Percentiles rank a stretch among this genome's conserved stretches.
Conservation (phyloP, 2,888 invertebrate species). For the Sacculina carcini region DNA sequence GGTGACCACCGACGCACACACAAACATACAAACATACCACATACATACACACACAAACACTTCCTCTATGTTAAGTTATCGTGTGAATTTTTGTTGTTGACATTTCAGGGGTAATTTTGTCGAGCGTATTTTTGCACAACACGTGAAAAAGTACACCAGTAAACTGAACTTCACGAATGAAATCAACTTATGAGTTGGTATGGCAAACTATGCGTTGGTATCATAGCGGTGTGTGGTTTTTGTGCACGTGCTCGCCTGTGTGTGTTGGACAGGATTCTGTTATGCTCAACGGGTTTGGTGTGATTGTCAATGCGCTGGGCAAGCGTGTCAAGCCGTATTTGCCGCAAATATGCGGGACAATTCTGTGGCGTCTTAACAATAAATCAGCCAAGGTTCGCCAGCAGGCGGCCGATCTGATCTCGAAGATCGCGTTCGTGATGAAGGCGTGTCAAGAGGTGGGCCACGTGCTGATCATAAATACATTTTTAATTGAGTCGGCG, state of each 20-base stretch:
- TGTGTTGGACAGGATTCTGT: conserved; percentile 89
- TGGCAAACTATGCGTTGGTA: neutral
- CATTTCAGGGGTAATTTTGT: too few relatives aligned
- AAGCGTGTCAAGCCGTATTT: conserved; percentile 94
- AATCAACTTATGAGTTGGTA: neutral
- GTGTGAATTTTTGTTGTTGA: too few relatives aligned
- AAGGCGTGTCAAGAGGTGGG: conserved; percentile 93
- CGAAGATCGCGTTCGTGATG: conserved; percentile 95
- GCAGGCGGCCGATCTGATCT: conserved; percentile 96
- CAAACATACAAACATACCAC: neutral
- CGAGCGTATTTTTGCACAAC: too few relatives aligned
- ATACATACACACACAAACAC: neutral
- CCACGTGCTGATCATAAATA: too few relatives aligned
- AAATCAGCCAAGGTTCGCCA: conserved; percentile 97
- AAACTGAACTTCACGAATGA: too few relatives aligned
- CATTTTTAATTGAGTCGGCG: too few relatives aligned
- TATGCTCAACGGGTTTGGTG: conserved; percentile 97
- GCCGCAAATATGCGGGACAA: conserved; percentile 99
- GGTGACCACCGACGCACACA: neutral
- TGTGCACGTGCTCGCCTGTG: conserved; percentile 15
- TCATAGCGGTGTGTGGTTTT: conserved; percentile 8
- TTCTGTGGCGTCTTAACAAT: conserved; percentile 96
- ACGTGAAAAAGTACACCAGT: too few relatives aligned
- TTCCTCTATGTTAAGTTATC: too few relatives aligned
- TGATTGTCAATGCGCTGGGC: conserved; percentile 88